Conservation (phyloP, 2,888 invertebrate genomes). For the Helicoverpa assulta region DNA sequence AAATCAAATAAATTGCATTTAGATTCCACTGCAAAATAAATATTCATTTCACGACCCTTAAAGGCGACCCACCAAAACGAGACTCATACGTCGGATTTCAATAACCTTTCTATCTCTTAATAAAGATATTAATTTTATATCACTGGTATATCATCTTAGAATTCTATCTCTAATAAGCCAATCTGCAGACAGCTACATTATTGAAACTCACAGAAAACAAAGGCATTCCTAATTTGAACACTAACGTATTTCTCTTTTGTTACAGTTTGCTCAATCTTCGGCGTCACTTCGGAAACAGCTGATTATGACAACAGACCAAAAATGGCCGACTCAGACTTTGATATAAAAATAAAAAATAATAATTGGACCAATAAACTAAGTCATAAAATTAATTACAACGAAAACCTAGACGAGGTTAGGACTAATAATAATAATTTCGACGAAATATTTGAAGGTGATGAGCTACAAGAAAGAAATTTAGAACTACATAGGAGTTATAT, state of each 20-base stretch:
- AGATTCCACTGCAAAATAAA: no score
- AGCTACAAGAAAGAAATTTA: constrained; percentile 58
- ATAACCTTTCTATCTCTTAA: no score
- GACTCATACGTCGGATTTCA: no score
- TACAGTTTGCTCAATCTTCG: constrained; percentile 80
- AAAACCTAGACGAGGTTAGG: constrained; percentile 38
- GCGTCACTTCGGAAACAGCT: constrained; percentile 75
- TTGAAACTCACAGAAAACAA: no score
- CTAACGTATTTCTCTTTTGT: constrained; percentile 64
- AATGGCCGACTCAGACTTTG: constrained; percentile 50
- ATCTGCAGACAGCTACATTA: no score
- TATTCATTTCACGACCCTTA: no score
- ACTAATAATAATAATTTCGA: constrained; percentile 28
- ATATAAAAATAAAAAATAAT: constrained; percentile 57
- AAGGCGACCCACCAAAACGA: no score
- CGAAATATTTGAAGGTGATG: constrained; percentile 20
- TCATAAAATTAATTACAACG: constrained; percentile 44
- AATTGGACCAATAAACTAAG: constrained; percentile 67
- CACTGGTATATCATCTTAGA: no score
- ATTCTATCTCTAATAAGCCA: no score
- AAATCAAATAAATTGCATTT: no score
- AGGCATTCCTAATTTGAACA: background rate
- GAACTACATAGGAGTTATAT: constrained; percentile 62
- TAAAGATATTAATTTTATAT: no score
- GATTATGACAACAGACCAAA: constrained; percentile 73